Conservation (phyloP, 2,797 vertebrate genomes). For the Xyrichtys novacula region DNA sequence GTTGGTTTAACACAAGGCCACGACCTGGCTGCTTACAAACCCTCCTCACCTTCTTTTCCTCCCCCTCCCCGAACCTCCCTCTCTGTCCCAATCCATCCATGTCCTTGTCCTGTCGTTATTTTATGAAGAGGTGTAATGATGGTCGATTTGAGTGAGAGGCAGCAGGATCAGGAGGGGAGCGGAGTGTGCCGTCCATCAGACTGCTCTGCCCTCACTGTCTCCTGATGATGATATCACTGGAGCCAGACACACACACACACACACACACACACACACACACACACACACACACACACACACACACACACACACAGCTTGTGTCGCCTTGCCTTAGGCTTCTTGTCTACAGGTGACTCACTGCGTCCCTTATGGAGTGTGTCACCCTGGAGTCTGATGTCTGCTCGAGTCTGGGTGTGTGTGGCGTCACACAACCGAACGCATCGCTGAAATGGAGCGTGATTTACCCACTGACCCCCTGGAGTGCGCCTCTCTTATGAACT, state of each 20-base stretch:
- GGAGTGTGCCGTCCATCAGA: conserved; percentile 83
- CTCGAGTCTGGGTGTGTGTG: conserved; percentile 69
- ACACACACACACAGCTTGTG: conserved; percentile 49
- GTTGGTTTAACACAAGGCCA: conserved; percentile 63
- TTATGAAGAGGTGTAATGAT: conserved; percentile 66
- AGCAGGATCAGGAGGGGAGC: conserved; percentile 61
- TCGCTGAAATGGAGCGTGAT: conserved; percentile 68
- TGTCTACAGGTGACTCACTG: conserved; percentile 85
- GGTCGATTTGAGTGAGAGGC: conserved; percentile 58
- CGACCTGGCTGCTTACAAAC: conserved; percentile 63
- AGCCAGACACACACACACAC: conserved; percentile 68
- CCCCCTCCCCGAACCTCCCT: conserved; percentile 25
- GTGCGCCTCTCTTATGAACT: conserved; percentile 73
- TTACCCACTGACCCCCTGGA: conserved; percentile 71
- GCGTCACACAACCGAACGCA: conserved; percentile 56
- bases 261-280: conserved; percentile 46
- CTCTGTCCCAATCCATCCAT: conserved; percentile 41
- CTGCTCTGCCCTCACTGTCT: conserved; percentile 67
- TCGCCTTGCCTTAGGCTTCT: conserved; percentile 72
- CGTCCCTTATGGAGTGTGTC: conserved; percentile 80
- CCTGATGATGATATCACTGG: conserved; percentile 81
- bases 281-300: conserved; percentile 50
- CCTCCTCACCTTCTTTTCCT: conserved; percentile 22
- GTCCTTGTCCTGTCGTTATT: conserved; percentile 67
- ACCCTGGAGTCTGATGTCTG: conserved; percentile 74